Evolutionary conservation across 2,797 vertebrate genomes (phyloP).

Genomic region (Gambusia yucatana): DNA sequence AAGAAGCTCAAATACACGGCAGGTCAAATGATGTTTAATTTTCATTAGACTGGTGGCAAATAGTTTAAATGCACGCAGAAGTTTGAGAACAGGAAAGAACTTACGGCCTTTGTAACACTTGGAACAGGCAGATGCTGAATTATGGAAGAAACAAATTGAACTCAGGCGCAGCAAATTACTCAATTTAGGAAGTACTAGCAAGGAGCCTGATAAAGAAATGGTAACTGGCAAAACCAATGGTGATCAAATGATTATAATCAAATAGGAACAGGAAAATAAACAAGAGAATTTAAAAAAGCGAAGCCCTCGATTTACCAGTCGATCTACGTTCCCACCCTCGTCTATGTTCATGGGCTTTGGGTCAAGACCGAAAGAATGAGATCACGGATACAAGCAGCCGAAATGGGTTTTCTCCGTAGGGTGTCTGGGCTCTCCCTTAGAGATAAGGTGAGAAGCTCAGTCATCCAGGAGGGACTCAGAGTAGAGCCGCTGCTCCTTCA

Average conservation of each 20-base stretch:
- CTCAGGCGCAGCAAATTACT: constrained; percentile 74
- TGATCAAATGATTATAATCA: constrained; percentile 41
- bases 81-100: constrained; percentile 16
- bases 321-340: too few species aligned
- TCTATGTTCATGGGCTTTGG: too few species aligned
- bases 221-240: constrained; percentile 4
- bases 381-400: too few species aligned
- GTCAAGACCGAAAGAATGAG: too few species aligned
- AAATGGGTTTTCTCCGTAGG: too few species aligned
- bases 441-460: too few species aligned
- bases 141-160: constrained; percentile 62
- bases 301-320: too few species aligned
- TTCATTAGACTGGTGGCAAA: neutral
- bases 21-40: neutral
- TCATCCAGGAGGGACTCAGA: too few species aligned
- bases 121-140: constrained; percentile 34
- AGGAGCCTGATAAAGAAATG: constrained; percentile 26
- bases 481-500: too few species aligned
- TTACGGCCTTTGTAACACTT: constrained; percentile 31
- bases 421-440: too few species aligned
- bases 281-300: neutral
- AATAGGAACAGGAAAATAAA: constrained; percentile 54
- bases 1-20: neutral
- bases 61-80: neutral
- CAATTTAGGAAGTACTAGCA: constrained; percentile 56